phyloP scores from a whole-genome alignment of 2,888 invertebrate genomes.

The Isotomurus palustris region DNA sequence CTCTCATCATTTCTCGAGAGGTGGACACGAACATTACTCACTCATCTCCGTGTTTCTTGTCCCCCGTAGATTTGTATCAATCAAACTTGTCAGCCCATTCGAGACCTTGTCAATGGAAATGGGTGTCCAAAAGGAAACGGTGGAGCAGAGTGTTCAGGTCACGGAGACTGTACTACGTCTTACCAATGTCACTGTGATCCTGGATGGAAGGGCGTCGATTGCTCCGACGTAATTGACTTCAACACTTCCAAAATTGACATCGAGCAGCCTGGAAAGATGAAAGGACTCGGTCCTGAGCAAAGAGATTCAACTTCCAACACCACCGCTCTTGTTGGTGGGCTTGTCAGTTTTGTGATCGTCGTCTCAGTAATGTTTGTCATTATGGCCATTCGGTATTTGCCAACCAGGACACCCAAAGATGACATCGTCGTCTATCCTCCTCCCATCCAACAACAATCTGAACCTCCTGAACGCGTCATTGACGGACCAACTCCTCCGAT shows the following conservation, averaged over 20 bases:
- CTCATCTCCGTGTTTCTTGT: background rate
- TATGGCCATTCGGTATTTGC: conserved; percentile 35
- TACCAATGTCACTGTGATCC: conserved; percentile 29
- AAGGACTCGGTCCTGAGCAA: conserved; percentile 32
- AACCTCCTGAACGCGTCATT: background rate
- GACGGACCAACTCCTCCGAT: too few species aligned
- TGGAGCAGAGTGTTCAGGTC: conserved; percentile 30
- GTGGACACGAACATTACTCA: background rate
- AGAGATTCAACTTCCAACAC: conserved; percentile 33
- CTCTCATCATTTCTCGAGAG: background rate
- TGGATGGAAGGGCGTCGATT: conserved; percentile 27
- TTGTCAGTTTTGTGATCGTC: conserved; percentile 32
- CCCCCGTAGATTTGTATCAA: conserved; percentile 30
- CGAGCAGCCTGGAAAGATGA: conserved; percentile 24
- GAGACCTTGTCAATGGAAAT: conserved; percentile 21
- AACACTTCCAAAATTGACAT: conserved; percentile 11
- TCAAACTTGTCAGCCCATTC: conserved; percentile 29
- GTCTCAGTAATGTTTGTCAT: conserved; percentile 34
- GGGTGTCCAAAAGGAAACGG: conserved; percentile 25
- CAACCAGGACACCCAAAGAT: conserved; percentile 34
- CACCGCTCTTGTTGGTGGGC: conserved; percentile 28
- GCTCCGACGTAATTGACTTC: conserved; percentile 21
- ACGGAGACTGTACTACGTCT: conserved; percentile 38
- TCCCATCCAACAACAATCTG: background rate
- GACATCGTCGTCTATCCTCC: conserved; percentile 16